Evolutionary conservation across 2,113 vertebrate genomes (phyloP), one percentile per base, ranked within the genome.

Genomic region (Eulemur macaco): DNA sequence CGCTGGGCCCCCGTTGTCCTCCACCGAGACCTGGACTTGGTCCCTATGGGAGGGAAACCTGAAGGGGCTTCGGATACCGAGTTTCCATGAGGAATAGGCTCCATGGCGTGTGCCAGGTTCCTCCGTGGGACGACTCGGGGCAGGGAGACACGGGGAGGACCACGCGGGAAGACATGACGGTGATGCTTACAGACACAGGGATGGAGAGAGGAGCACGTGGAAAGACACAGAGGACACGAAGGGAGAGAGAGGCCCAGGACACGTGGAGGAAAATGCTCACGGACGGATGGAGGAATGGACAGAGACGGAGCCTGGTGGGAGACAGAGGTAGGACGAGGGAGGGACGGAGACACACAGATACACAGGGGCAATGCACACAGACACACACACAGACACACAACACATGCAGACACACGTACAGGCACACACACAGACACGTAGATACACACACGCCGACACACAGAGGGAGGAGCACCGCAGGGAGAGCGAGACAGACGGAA

Each of bases 1-100:
- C 8, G 0, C 4, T 0, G 45, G 60, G 2, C 11, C 45, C 42
- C 64, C 8, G 14, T 12, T 1, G 0, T 25, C 64, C 56, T 64
- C 63, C 11, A 1, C 50, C n/a, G 6, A 71, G 71, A 56, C 37
- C 45, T 8, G 42, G 64, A 14, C 10, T 3, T 1, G 17, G 63
- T 27, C 52, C 52, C 3, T 0, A 1, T 3, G 6, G 47, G 3
- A 18, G n/a, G 34, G 39, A 27, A 18, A 37, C 14, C 77, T 0
- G 31, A 42, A 42, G 71, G 60, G 45, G 8, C 37, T 1, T 0
- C 0, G 1, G 60, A 27, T 21, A 1, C 7, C 0, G 39, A 27
- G 12, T 7, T 81, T 68, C 73, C 73, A 25, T 0, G 14, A 31
- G 50, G 37, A 13, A 8, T 21, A 0, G 42, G 1, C 23, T 18